These are phyloP conservation scores for Unio delphinus DNA, from an alignment of 2,888 invertebrate species.

Conservation along the genomic window DNA sequence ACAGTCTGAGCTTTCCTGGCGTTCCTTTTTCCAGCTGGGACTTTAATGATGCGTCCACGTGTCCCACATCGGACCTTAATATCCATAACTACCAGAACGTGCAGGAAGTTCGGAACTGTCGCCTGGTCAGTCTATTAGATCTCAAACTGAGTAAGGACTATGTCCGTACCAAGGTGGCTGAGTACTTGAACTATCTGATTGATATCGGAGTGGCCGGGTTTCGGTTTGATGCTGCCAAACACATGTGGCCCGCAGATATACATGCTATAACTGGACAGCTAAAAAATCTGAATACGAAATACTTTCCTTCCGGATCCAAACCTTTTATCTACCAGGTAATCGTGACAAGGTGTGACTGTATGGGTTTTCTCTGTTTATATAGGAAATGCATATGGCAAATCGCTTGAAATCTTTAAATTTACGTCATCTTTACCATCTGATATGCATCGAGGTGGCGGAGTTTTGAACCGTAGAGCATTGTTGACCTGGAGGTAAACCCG, in stretches of 20 bases:
- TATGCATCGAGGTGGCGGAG: no score
- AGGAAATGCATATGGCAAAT: no score
- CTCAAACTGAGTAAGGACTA: conserved; percentile 78
- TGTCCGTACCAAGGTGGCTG: conserved; percentile 49
- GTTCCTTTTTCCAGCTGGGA: conserved; percentile 74
- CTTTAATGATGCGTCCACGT: conserved; percentile 74
- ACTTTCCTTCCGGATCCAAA: conserved; percentile 32
- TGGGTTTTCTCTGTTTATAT: background rate
- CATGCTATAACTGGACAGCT: conserved; percentile 50
- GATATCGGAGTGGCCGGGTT: conserved; percentile 75
- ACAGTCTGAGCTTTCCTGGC: conserved; percentile 63
- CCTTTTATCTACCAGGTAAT: conserved; percentile 59
- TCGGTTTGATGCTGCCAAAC: conserved; percentile 64
- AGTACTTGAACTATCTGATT: conserved; percentile 54
- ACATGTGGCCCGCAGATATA: conserved; percentile 67
- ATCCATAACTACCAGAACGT: conserved; percentile 54
- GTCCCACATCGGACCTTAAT: conserved; percentile 72
- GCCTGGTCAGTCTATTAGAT: conserved; percentile 82
- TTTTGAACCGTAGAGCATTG: no score
- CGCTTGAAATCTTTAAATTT: no score
- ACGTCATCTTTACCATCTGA: no score
- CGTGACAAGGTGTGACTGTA: conserved; percentile 56
- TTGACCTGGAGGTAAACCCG: no score
- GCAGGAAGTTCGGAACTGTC: conserved; percentile 76
- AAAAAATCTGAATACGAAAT: conserved; percentile 41